Evolutionary conservation across 2,888 invertebrate species (phyloP), one percentile per base, ranked within the genome.

Genomic region (Ephialtes manifestator): DNA sequence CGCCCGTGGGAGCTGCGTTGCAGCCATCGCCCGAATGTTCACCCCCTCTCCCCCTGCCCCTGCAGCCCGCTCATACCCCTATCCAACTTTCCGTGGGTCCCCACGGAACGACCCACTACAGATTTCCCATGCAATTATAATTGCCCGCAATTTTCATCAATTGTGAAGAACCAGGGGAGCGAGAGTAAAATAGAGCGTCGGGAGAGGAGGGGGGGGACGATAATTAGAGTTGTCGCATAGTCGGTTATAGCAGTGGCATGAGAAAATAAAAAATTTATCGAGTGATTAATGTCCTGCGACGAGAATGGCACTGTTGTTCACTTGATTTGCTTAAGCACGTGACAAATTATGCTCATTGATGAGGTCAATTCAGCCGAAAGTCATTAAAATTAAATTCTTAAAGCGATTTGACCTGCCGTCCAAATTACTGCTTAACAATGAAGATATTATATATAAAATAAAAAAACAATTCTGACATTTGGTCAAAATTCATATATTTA

Each of bases 71-170:
- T 43, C 67, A 72, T 13, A 39, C 46, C 48, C 35, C 31, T 39
- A 46, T n/a, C 43, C 63, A 65, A 81, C 72, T 81, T 81, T 81
- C n/a, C 24, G 51, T 43, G 11, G 48, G 11, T 77, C 72, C 84
- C 77, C 46, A 43, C 60, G 84, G 84, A 60, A 35, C 39, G 18
- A 5, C 81, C 51, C 65, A n/a, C 76, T 72, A 72, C 72, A 72
- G 72, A 81, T 84, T 84, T 81, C 31, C 72, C 81, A 72, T 65
- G 80, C 84, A 84, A 84, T 84, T 84, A 81, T 81, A 84, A 84
- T 84, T 84, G 80, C 81, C 58, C 60, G 77, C 84, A 81, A 84
- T 84, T 81, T 84, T 80, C 84, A 77, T 72, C 76, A 81, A 81
- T 84, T 70, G 84, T 71, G 81, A 77, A 60, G 55, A 77, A 79